phyloP scores from a whole-genome alignment of 2,888 invertebrate species.

The Parapristionchus giblindavisi region DNA sequence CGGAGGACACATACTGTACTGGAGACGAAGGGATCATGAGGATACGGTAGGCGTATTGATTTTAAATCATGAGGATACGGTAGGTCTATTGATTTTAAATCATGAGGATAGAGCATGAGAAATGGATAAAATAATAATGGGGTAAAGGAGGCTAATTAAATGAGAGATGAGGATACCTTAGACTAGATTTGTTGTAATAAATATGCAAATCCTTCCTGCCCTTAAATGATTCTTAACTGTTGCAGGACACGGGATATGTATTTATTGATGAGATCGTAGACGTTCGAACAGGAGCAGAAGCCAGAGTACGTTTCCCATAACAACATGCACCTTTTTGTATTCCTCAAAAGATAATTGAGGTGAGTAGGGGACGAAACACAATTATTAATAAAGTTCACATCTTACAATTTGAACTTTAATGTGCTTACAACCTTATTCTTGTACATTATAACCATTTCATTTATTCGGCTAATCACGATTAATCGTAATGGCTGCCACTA shows the following conservation, averaged over 20 bases:
- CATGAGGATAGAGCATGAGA: not conserved
- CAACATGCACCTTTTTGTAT: not conserved
- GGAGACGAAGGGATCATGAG: constrained; percentile 41
- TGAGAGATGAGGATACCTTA: not conserved
- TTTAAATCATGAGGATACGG: not conserved
- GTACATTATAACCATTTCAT: too few species aligned
- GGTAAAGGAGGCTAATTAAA: not conserved
- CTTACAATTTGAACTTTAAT: too few species aligned
- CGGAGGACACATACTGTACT: constrained; percentile 55
- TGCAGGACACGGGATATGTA: constrained; percentile 34
- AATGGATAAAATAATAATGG: not conserved
- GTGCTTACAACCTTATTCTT: too few species aligned
- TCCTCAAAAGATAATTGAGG: not conserved
- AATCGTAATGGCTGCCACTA: too few species aligned
- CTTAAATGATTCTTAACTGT: too few species aligned
- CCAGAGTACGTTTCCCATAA: constrained; percentile 1
- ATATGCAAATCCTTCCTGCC: too few species aligned
- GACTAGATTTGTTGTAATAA: too few species aligned
- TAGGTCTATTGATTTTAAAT: not conserved
- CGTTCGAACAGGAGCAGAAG: constrained; percentile 43
- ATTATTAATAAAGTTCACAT: too few species aligned
- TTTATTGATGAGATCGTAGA: constrained; percentile 55
- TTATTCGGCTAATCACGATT: too few species aligned
- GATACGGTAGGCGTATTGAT: not conserved
- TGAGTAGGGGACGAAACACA: too few species aligned